phyloP scores from a whole-genome alignment of 2,113 vertebrate species.

The Rana temporaria region DNA sequence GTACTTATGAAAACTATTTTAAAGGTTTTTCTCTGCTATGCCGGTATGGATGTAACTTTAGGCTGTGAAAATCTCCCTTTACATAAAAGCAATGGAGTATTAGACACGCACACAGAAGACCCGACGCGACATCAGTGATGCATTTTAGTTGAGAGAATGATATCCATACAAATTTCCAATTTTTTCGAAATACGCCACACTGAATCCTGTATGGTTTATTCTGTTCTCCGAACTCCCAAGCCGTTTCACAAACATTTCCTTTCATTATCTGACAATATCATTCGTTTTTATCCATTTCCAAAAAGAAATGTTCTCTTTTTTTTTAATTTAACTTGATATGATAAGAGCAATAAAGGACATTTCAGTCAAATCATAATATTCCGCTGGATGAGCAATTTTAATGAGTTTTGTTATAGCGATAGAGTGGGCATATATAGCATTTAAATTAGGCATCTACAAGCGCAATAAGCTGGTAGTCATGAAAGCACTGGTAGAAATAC shows the following conservation, averaged over 20 bases:
- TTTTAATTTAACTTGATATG: constrained; percentile 30
- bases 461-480: background rate
- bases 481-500: background rate
- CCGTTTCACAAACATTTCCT: background rate
- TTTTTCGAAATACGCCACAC: background rate
- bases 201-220: background rate
- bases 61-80: background rate
- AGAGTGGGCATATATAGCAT: constrained; percentile 3
- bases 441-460: background rate
- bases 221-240: background rate
- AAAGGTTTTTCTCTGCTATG: too few species aligned
- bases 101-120: background rate
- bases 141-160: background rate
- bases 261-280: constrained; percentile 20
- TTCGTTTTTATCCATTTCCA: constrained; percentile 9
- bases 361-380: constrained; percentile 24
- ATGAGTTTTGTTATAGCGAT: constrained; percentile 27
- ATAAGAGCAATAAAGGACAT: constrained; percentile 31
- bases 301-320: constrained; percentile 20
- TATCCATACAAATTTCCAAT: background rate
- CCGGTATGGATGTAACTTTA: too few species aligned
- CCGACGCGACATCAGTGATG: background rate
- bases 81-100: background rate
- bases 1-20: too few species aligned
- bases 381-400: constrained; percentile 24